These are phyloP conservation scores for Pentalonia nigronervosa DNA, from an alignment of 1,140 invertebrate species.

Conservation along the genomic window DNA sequence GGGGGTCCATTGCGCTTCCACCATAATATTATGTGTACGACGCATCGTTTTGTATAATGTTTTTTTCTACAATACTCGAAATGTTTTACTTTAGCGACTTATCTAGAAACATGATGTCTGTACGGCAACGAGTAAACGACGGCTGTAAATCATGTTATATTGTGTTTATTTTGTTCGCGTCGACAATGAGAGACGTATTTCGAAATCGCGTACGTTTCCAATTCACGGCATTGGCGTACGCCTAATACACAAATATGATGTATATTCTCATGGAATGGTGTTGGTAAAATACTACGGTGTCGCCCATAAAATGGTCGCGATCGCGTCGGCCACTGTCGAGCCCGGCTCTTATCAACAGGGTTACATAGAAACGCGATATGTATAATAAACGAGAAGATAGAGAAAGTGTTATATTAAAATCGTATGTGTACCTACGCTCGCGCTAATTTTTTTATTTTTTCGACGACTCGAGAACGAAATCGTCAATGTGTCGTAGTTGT, in stretches of 20 bases:
- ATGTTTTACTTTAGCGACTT: not conserved
- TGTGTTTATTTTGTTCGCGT: not conserved
- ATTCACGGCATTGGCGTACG: not conserved
- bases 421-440: not conserved
- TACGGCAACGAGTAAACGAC: not conserved
- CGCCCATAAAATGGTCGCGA: not conserved
- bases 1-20: not conserved
- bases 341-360: not conserved
- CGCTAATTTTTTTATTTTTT: not conserved
- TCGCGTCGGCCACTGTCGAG: not conserved
- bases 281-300: not conserved
- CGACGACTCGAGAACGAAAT: not conserved
- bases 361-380: not conserved
- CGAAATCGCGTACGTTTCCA: slow-evolving; percentile 46
- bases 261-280: not conserved
- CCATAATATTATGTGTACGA: too few species aligned
- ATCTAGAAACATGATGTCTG: not conserved
- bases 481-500: not conserved
- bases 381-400: not conserved
- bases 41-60: not conserved
- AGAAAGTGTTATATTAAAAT: not conserved
- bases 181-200: not conserved
- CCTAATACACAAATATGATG: not conserved
- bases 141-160: not conserved
- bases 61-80: not conserved